Percentiles rank a stretch among this genome's conserved stretches.
Conservation (phyloP, 2,113 vertebrate genomes). For the Salminus brasiliensis region DNA sequence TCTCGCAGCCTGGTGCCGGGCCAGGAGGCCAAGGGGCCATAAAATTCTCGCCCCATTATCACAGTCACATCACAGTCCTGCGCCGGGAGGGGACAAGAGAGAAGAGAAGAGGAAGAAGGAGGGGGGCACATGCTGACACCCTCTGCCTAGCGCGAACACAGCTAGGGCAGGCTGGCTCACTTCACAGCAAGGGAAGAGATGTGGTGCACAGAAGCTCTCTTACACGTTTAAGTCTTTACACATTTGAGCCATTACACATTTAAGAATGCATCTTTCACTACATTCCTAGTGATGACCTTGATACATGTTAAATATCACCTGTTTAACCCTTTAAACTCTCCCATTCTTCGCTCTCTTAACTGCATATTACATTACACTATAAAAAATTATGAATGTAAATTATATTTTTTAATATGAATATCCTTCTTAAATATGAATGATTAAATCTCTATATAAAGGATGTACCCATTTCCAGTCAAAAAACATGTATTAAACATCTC, state of each 20-base stretch:
- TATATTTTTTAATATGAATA: too few species aligned
- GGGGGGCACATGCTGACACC: conserved; percentile 59
- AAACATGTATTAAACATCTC: too few species aligned
- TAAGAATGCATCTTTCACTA: neutral
- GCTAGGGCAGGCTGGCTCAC: conserved; percentile 52
- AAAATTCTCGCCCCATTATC: conserved; percentile 83
- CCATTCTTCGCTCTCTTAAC: neutral
- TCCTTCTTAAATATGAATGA: too few species aligned
- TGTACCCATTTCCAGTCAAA: too few species aligned
- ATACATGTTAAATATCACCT: neutral
- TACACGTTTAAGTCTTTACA: neutral
- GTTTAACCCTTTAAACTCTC: neutral
- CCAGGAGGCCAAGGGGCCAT: conserved; percentile 67
- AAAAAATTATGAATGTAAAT: too few species aligned
- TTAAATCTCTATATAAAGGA: too few species aligned
- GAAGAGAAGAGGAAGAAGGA: conserved; percentile 33
- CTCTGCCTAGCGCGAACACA: conserved; percentile 45
- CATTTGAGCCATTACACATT: neutral
- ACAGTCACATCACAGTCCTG: conserved; percentile 76
- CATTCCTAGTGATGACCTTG: neutral
- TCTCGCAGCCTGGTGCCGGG: conserved; percentile 69
- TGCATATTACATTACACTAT: neutral
- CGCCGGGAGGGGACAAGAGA: conserved; percentile 65
- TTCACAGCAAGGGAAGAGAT: conserved; percentile 27
- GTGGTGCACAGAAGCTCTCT: conserved; percentile 11